These are phyloP conservation scores for Drepana falcataria DNA, from an alignment of 2,888 invertebrate genomes.

Conservation along the genomic window DNA sequence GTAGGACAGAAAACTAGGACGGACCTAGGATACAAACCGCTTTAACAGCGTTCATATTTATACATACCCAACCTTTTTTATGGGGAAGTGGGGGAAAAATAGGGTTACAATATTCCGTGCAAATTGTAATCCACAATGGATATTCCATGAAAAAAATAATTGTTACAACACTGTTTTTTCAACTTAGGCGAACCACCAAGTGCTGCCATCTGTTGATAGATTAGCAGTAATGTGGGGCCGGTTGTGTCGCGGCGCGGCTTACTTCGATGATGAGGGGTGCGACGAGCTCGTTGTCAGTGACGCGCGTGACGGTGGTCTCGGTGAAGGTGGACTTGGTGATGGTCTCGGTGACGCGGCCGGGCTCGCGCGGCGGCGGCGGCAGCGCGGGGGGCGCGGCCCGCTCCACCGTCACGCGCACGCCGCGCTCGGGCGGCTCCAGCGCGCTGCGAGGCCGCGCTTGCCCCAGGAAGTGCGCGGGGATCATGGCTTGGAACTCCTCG, in stretches of 20 bases:
- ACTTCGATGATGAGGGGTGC: constrained; percentile 94
- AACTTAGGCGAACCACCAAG: not conserved
- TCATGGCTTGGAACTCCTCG: constrained; percentile 97
- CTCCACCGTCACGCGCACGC: constrained; percentile 92
- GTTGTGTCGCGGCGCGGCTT: constrained; percentile 31
- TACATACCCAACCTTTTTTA: too few relatives aligned
- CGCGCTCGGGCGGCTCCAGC: constrained; percentile 53
- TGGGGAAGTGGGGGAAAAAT: too few relatives aligned
- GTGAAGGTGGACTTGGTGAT: constrained; percentile 97
- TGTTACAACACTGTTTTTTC: too few relatives aligned
- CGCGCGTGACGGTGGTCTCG: constrained; percentile 95
- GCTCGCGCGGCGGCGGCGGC: constrained; percentile 89
- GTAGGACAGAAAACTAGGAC: too few relatives aligned
- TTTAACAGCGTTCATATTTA: too few relatives aligned
- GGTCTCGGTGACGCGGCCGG: constrained; percentile 94
- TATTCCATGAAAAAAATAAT: too few relatives aligned
- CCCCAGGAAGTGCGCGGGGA: constrained; percentile 91
- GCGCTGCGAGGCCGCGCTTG: constrained; percentile 42
- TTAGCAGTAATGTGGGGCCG: not conserved
- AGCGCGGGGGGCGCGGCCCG: constrained; percentile 83
- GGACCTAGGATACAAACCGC: too few relatives aligned
- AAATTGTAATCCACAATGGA: too few relatives aligned
- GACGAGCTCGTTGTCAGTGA: constrained; percentile 94
- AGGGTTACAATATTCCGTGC: too few relatives aligned
- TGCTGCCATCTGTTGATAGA: not conserved